Evolutionary conservation across 2,888 invertebrate genomes (phyloP), one percentile per base, ranked within the genome.

Genomic region (Drosophila siamana): DNA sequence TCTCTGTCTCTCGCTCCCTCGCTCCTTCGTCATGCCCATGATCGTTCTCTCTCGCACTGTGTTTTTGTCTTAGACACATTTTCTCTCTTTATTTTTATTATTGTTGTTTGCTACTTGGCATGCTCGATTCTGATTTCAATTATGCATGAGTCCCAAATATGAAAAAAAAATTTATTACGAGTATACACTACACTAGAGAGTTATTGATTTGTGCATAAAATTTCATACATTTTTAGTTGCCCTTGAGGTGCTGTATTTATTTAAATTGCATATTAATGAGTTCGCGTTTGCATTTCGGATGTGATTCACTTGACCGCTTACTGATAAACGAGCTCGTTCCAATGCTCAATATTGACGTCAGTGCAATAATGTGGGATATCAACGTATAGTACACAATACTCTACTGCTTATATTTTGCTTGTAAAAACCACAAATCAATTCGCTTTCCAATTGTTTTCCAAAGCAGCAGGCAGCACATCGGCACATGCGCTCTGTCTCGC

Each of bases 401-500:
- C n/a, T 28, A 2, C n/a, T n/a, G n/a, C n/a, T n/a, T 33, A 30
- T 30, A 33, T 33, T 40, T 57, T 40, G 40, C 24, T 60, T 33
- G 44, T n/a, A 28, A 46, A 46, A 52, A 11, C 52, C 61, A 33
- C 61, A 69, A 74, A 61, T 62, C 72, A 73, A 73, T 72, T 72
- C 13, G 9, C 38, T 24, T 69, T 74, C 69, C 65, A 71, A 40
- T 48, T 36, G 15, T 24, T 40, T 61, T 66, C 61, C 40, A 70
- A 19, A 19, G 19, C 1, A n/a, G n/a, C 9, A 38, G 30, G 11
- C 5, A 38, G 36, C 11, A 7, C 15, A 44, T 33, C 43, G 47
- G 52, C 73, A 73, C 76, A 65, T 73, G 76, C 76, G 76, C 76
- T 24, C 13, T 72, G 7, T 28, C 1, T 30, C 30, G 30, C 30